Percentiles rank a stretch among this genome's conserved stretches.
Conservation (phyloP, 2,113 vertebrate genomes). For the Sturnira hondurensis region DNA sequence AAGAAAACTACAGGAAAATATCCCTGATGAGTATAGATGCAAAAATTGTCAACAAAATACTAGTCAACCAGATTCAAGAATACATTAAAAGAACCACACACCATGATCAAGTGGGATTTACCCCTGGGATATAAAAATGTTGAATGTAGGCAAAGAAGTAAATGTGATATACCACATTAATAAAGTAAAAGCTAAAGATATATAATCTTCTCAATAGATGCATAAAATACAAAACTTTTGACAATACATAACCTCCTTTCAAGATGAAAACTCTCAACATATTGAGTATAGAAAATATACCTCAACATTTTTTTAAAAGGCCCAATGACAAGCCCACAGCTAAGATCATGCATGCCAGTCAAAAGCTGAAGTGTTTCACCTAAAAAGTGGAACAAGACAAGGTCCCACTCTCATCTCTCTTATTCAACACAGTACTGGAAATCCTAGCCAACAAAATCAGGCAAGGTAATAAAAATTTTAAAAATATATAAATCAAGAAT, state of each 20-base stretch:
- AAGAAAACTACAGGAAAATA: neutral
- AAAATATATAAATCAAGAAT: neutral
- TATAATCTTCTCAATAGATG: neutral
- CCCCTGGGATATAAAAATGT: neutral
- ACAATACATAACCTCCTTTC: neutral
- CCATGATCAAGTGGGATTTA: neutral
- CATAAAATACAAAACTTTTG: neutral
- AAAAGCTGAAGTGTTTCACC: neutral
- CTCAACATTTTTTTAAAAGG: neutral
- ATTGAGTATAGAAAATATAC: neutral
- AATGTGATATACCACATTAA: neutral
- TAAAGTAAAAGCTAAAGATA: neutral
- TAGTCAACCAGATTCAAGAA: neutral
- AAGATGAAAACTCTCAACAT: neutral
- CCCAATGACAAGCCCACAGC: neutral
- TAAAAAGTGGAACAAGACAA: neutral
- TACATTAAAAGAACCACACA: neutral
- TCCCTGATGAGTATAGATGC: neutral
- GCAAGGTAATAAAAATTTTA: neutral
- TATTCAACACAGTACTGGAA: neutral
- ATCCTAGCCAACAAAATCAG: neutral
- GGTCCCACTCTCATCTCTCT: neutral
- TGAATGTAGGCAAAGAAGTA: neutral
- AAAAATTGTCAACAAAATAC: neutral
- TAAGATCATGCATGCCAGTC: neutral